Base-by-base conservation (phyloP, 2,888 invertebrate genomes). In the Eupithecia subumbrata region DNA sequence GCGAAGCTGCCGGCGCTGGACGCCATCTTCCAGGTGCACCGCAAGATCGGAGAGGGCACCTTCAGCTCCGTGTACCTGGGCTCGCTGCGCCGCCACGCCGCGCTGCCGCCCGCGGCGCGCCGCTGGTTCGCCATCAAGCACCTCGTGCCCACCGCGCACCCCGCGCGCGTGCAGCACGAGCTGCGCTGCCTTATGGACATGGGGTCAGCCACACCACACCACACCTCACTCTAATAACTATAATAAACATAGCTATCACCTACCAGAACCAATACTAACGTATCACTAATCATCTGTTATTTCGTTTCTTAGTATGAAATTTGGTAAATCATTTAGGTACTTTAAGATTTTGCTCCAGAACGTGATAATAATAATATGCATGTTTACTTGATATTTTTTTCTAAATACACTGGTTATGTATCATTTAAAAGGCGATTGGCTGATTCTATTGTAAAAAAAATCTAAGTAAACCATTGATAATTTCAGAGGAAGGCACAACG, bases 61-160 rank as follows among this genome's bases (percentile, higher is more conserved):
- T 98, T 98, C 86, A 98, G 98, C 88, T 97, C 97, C 0, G 98
- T 98, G 37, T 97, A 97, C 85, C 91, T 98, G 83, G 98, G 97
- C 1, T 96, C 96, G 4, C 89, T 97, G 72, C 96, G 96, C 87
- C 91, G 93, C 79, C 91, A 93, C 48, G 78, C 88, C 0, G 76
- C 79, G 11, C 80, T 95, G 77, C 88, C 94, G 1, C 88, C 91
- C 1, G 80, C 89, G 9, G 87, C 92, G 73, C 95, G 95, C 70
- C 95, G 96, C 80, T 95, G 96, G 90, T 98, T 97, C 92, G 98
- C 98, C 4, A 95, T 98, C 75, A 98, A 98, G 88, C 97, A 98
- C 92, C 95, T 98, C 70, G 97, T 98, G 81, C 98, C 98, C 7
- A 98, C 98, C 3, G 97, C 97, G 79, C 97, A 98, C 88, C 98